phyloP scores from a whole-genome alignment of 2,888 invertebrate genomes.

The Tuta absoluta region DNA sequence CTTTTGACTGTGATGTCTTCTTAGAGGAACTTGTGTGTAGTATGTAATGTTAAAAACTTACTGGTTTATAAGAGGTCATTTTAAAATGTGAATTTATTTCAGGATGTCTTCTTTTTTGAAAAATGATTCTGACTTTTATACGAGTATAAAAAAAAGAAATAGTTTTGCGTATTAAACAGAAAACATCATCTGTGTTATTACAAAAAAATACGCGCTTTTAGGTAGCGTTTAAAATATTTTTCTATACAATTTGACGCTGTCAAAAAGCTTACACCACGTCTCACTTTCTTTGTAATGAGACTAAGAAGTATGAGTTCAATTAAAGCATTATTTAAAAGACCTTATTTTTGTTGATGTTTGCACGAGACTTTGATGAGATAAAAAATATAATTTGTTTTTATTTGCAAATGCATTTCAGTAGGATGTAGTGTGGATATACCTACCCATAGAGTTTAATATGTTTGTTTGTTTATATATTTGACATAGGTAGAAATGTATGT shows the following conservation, averaged over 20 bases:
- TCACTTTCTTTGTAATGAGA: no score
- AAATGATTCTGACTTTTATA: no score
- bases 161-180: no score
- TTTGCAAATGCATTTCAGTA: slow-evolving; percentile 68
- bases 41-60: slow-evolving; percentile 64
- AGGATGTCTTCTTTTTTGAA: no score
- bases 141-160: no score
- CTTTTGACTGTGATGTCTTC: slow-evolving; percentile 80
- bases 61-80: slow-evolving; percentile 64
- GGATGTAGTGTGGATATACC: slow-evolving; percentile 50
- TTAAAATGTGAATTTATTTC: not conserved
- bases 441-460: slow-evolving; percentile 37
- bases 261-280: no score
- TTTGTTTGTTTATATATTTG: slow-evolving; percentile 64
- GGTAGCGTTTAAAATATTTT: no score
- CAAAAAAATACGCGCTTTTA: no score
- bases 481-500: slow-evolving; percentile 48
- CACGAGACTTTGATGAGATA: slow-evolving; percentile 52
- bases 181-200: no score
- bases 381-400: slow-evolving; percentile 50
- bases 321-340: no score
- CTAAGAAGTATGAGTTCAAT: no score
- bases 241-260: no score
- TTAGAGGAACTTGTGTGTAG: slow-evolving; percentile 68
- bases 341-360: slow-evolving; percentile 64